Evolutionary conservation across 2,797 vertebrate species (phyloP), one percentile per base, ranked within the genome.

Genomic region (Pseudochirops corinnae): DNA sequence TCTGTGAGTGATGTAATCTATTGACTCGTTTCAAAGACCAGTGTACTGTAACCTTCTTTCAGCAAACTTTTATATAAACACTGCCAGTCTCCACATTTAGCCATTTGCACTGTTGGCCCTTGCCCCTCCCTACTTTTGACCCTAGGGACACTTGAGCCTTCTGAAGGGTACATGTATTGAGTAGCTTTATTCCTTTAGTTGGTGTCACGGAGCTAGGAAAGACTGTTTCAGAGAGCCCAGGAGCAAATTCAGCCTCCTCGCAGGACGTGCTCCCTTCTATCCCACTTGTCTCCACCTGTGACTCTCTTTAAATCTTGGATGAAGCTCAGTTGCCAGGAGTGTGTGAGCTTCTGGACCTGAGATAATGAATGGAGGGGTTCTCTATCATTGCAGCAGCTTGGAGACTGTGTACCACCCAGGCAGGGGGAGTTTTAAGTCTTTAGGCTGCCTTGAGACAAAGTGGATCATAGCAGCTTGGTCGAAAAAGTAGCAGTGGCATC

Each of bases 11-110:
- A 55, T 91, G 90, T 91, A 55, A 91, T 55, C 53, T 91, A 33
- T 91, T 91, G 50, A 91, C 52, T 55, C 31, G 33, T 91, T 91
- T 91, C 90, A 53, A 91, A 91, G 90, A 55, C 50, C 55, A 91
- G 55, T 91, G 90, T 91, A 53, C 55, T 91, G 90, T 91, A 91
- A 55, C 0, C 53, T 91, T 46, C 53, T 53, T 55, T 91, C 52
- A 53, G 90, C 90, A 91, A 7, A 91, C 52, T 55, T 91, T 91
- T 91, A 14, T 55, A 55, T 33, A 52, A 55, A n/a, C 90, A 91
- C 55, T 91, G 74, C 74, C 74, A 46, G 74, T n/a, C 53, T 91
- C 90, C 90, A 55, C 28, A 55, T 53, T 55, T 13, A 91, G 90
- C 53, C 90, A 91, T 91, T 91, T 91, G 52, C 50, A 91, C 90